These are phyloP conservation scores for Monochamus alternatus DNA, from an alignment of 2,888 invertebrate genomes.

Conservation along the genomic window DNA sequence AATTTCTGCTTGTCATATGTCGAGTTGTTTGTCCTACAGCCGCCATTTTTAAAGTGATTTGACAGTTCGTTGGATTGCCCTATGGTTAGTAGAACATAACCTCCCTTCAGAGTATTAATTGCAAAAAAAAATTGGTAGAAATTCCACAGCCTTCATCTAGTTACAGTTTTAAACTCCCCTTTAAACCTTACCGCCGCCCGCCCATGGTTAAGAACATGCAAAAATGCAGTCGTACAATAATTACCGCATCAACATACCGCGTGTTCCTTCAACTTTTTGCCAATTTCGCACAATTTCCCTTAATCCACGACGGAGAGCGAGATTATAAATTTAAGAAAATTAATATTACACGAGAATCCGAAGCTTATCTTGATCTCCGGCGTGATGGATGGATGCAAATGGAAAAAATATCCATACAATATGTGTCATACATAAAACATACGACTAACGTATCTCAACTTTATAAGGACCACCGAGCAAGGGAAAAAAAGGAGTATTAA, in stretches of 20 bases:
- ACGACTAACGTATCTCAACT: slow-evolving; percentile 10
- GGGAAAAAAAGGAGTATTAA: slow-evolving; percentile 32
- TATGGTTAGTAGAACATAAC: too few relatives aligned
- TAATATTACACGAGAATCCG: not conserved
- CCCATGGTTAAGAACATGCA: slow-evolving; percentile 21
- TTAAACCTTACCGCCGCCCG: not conserved
- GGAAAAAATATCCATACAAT: slow-evolving; percentile 18
- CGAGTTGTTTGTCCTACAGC: too few relatives aligned
- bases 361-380: not conserved
- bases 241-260: slow-evolving; percentile 12
- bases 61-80: too few relatives aligned
- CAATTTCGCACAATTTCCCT: slow-evolving; percentile 19
- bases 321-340: slow-evolving; percentile 6
- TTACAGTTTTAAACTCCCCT: not conserved
- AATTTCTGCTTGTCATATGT: too few relatives aligned
- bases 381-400: slow-evolving; percentile 4
- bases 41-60: too few relatives aligned
- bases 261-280: not conserved
- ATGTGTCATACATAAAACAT: slow-evolving; percentile 28
- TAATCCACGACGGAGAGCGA: not conserved
- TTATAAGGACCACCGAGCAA: slow-evolving; percentile 28
- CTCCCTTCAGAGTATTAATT: too few relatives aligned
- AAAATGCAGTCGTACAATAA: slow-evolving; percentile 20
- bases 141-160: too few relatives aligned
- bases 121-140: too few relatives aligned